phyloP scores from a whole-genome alignment of 2,797 vertebrate species.

The Lepilemur ruficaudatus region DNA sequence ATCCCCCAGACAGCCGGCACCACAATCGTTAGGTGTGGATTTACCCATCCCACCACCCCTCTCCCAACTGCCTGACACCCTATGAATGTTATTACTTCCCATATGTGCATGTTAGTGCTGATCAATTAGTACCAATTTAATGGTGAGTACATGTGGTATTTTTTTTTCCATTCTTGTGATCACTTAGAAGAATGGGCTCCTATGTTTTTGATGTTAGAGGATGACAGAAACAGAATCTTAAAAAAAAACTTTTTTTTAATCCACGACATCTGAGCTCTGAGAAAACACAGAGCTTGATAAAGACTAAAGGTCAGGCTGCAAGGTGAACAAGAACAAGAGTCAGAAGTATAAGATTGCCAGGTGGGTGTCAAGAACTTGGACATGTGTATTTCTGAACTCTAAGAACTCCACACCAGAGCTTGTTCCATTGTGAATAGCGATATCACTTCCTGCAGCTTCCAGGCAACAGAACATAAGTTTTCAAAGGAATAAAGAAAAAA shows the following conservation, averaged over 20 bases:
- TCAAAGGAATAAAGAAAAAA: constrained; percentile 28
- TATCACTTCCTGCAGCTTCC: not conserved
- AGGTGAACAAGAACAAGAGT: constrained; percentile 30
- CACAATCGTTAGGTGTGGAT: no score
- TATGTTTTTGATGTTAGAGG: not conserved
- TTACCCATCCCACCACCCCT: no score
- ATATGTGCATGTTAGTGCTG: no score
- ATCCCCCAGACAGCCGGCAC: no score
- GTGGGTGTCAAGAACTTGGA: not conserved
- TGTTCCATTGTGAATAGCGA: fast-evolving
- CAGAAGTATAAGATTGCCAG: not conserved
- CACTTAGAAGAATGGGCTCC: not conserved
- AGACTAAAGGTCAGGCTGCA: not conserved
- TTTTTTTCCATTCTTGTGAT: no score
- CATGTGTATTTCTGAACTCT: constrained; percentile 14
- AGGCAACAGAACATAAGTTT: not conserved
- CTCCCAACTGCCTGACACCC: no score
- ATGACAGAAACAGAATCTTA: not conserved
- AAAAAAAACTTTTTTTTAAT: not conserved
- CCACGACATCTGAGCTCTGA: constrained; percentile 25
- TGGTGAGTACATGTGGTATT: no score
- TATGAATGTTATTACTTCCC: no score
- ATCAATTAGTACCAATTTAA: no score
- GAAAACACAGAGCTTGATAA: constrained; percentile 41
- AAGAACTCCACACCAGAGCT: not conserved